A percentile compares a stretch with the other conserved stretches of the same genome.
Evolutionary conservation across 2,797 vertebrate genomes (phyloP).

Genomic region (Paramormyrops hopkinsi): DNA sequence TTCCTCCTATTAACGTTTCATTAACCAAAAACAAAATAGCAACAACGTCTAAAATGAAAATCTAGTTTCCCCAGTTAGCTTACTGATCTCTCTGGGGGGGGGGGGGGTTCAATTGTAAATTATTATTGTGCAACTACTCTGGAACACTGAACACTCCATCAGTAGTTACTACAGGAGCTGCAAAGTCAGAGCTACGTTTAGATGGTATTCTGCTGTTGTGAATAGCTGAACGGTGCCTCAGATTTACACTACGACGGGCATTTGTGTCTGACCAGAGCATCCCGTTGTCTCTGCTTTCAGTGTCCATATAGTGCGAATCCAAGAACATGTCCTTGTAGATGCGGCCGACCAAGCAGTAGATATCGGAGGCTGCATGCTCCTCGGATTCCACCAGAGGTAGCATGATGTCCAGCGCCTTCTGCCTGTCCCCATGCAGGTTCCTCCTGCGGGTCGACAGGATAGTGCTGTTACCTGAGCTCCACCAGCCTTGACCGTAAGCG

Average conservation of each 20-base stretch:
- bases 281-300: conserved; percentile 79
- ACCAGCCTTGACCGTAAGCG: background rate
- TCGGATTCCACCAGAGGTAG: conserved; percentile 81
- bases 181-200: background rate
- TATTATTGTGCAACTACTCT: background rate
- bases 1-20: background rate
- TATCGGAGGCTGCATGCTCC: conserved; percentile 89
- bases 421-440: conserved; percentile 82
- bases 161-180: background rate
- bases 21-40: background rate
- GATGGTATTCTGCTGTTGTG: background rate
- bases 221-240: background rate
- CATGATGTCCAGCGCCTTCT: conserved; percentile 92
- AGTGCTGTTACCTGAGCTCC: background rate
- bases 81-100: conserved; percentile 40
- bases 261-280: conserved; percentile 72
- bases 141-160: background rate
- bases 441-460: conserved; percentile 57
- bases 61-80: conserved; percentile 46
- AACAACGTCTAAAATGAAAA: background rate
- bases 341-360: conserved; percentile 91
- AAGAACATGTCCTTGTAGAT: conserved; percentile 96
- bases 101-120: conserved; percentile 13
- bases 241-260: background rate
- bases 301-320: conserved; percentile 85